Base-by-base conservation (phyloP, 2,888 invertebrate species). In the Amphipyra tragopoginis region DNA sequence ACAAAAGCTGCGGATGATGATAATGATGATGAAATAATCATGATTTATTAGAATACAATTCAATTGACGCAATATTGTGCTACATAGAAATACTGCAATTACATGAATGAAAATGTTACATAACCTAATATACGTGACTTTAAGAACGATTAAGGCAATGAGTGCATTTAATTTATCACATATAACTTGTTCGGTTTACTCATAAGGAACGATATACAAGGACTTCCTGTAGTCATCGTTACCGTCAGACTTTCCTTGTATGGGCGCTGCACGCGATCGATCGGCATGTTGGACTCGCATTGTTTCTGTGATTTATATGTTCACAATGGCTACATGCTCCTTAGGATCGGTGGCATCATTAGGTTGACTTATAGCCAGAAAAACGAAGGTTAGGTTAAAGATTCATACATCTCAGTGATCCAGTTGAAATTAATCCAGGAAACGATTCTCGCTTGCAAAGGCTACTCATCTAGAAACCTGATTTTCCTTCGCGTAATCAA, bases 201-300 rank as follows among this genome's bases (percentile, higher is more conserved):
- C 70, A 77, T 76, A 82, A 79, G 82, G 83, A 79, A 80, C 69
- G 73, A 67, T 75, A 72, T 73, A 84, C 83, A 83, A 85, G 82
- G 84, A 86, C 85, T 87, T 89, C 88, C 89, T 85, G 86, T 71
- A 79, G 72, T 65, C 67, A 62, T 74, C 71, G 67, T 81, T 77
- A 72, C 66, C 70, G 75, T 70, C 77, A 73, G 74, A 15, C 70
- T 75, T 84, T 76, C 87, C 85, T 79, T 84, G 58, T 84, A 85
- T 54, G 83, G 63, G 54, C 21, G 62, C 42, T 71, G 74, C 79
- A 79, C 74, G 79, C 76, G 68, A 68, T 66, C 73, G 66, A 74
- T 71, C 67, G 54, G 64, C 75, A 75, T 65, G 72, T 67, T 59
- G 62, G 65, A 59, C 62, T 63, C 54, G 63, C 63, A 74, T 80